These are phyloP conservation scores for Sphaerophoria rueppellii DNA, from an alignment of 2,888 invertebrate genomes.

Conservation along the genomic window DNA sequence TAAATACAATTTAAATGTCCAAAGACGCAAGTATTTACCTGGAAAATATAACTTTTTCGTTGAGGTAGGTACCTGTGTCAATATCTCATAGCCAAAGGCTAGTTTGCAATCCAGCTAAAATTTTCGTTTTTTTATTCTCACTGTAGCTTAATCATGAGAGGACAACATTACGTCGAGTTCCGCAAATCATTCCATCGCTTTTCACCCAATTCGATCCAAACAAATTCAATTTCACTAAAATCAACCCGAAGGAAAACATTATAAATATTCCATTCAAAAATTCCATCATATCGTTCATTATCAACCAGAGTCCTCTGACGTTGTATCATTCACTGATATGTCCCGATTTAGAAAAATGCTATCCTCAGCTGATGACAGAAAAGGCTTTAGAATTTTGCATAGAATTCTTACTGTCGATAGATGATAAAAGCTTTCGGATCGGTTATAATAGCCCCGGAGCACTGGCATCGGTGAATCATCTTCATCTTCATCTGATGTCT, in stretches of 20 bases:
- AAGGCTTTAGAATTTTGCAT: constrained; percentile 85
- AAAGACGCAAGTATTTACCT: constrained; percentile 75
- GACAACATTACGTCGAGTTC: constrained; percentile 86
- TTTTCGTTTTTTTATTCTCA: background rate
- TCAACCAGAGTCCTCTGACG: constrained; percentile 93
- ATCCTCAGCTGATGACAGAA: constrained; percentile 87
- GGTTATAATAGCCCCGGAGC: constrained; percentile 94
- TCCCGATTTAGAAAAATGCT: constrained; percentile 85
- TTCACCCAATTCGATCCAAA: constrained; percentile 87
- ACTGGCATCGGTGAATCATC: constrained; percentile 94
- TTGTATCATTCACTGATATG: constrained; percentile 89
- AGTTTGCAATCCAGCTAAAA: background rate
- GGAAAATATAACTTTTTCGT: constrained; percentile 77
- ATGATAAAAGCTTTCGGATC: constrained; percentile 85
- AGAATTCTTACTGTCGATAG: constrained; percentile 84
- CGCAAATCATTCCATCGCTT: constrained; percentile 87
- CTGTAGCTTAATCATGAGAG: constrained; percentile 89
- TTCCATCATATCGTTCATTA: constrained; percentile 80
- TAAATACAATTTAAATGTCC: constrained; percentile 78
- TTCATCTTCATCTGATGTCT: constrained; percentile 91
- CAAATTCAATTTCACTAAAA: constrained; percentile 92
- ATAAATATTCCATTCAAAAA: constrained; percentile 83
- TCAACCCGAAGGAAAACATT: constrained; percentile 84
- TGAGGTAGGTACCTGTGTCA: constrained; percentile 76
- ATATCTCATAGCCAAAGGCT: background rate